phyloP scores from a whole-genome alignment of 2,797 vertebrate genomes.

The Phataginus tetradactyla region DNA sequence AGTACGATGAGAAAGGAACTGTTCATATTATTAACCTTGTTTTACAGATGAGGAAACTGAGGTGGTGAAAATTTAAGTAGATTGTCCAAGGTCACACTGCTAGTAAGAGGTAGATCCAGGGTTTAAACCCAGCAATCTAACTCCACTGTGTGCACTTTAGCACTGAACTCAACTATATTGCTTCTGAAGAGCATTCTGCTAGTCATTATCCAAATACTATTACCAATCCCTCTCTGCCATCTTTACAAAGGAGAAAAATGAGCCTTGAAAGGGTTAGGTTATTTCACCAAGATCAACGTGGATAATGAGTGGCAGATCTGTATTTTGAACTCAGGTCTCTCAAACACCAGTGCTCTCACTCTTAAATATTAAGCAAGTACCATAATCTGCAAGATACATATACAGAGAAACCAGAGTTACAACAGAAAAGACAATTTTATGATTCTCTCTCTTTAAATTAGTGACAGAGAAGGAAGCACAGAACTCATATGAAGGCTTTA shows the following conservation, averaged over 20 bases:
- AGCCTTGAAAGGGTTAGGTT: background rate
- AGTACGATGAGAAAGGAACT: background rate
- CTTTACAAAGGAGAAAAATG: background rate
- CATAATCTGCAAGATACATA: background rate
- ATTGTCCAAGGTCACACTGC: background rate
- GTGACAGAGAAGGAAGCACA: background rate
- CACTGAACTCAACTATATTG: background rate
- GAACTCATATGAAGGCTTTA: background rate
- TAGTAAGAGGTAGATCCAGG: background rate
- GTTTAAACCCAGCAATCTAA: background rate
- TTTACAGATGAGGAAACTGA: background rate
- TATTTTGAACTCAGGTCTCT: background rate
- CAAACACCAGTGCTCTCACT: background rate
- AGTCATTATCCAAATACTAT: background rate
- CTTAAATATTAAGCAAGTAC: slow-evolving; percentile 1
- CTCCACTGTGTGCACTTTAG: background rate
- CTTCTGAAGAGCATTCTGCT: background rate
- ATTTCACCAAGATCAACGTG: background rate
- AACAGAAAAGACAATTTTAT: background rate
- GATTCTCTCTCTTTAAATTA: background rate
- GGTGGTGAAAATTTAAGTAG: background rate
- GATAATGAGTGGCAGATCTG: background rate
- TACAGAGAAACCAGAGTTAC: background rate
- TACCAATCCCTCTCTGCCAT: background rate
- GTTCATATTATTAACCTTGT: background rate